Conservation (phyloP, 2,113 vertebrate species). For the Geococcyx californianus region DNA sequence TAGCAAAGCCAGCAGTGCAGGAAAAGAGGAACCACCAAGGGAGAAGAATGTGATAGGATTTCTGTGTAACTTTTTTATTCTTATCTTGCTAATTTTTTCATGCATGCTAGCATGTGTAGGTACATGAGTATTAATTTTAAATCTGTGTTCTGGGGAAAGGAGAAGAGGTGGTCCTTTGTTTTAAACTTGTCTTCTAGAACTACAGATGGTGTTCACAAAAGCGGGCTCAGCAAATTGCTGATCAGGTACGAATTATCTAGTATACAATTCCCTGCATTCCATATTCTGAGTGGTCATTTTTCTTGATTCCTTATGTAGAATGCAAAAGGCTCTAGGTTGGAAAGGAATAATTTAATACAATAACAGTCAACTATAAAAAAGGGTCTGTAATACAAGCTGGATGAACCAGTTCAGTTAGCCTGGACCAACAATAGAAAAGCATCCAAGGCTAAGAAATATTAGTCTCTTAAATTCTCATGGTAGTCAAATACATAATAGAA, state of each 20-base stretch:
- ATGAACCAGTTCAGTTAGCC: not conserved
- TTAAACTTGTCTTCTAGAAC: not conserved
- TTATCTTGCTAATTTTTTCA: not conserved
- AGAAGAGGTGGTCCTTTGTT: not conserved
- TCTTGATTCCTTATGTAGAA: not conserved
- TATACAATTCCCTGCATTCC: not conserved
- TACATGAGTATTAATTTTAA: not conserved
- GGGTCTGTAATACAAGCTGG: not conserved
- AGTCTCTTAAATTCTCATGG: not conserved
- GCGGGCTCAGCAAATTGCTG: not conserved
- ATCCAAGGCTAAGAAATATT: not conserved
- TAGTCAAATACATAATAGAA: not conserved
- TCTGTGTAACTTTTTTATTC: not conserved
- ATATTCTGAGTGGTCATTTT: not conserved
- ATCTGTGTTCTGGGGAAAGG: not conserved
- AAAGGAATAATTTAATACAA: not conserved
- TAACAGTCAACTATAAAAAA: not conserved
- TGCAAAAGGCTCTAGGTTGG: not conserved
- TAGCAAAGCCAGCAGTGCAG: not conserved
- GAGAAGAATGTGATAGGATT: not conserved
- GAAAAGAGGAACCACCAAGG: not conserved
- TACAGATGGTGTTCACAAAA: not conserved
- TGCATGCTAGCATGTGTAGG: not conserved
- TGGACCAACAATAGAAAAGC: not conserved
- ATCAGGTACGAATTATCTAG: not conserved